Conservation (phyloP, 1,140 invertebrate species). For the Neoseiulus cucumeris region DNA sequence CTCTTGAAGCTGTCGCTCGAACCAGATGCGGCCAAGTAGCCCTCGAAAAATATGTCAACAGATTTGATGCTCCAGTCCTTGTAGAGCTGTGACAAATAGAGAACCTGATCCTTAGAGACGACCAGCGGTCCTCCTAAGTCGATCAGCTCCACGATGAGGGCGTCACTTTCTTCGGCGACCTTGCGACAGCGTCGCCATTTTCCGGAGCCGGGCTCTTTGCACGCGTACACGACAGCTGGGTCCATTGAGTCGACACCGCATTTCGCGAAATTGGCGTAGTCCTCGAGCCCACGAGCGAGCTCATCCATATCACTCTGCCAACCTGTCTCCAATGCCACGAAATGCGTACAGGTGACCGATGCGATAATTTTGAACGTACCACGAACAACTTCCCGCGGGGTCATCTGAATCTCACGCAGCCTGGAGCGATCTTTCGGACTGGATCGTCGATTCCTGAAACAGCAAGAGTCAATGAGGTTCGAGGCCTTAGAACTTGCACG, state of each 20-base stretch:
- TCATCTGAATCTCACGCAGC: too few species aligned
- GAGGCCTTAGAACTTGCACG: too few species aligned
- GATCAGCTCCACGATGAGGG: not conserved
- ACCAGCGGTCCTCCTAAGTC: not conserved
- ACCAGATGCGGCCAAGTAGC: not conserved
- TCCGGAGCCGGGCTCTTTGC: not conserved
- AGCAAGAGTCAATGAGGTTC: too few species aligned
- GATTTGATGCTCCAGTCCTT: slow-evolving; percentile 4
- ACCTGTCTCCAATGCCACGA: not conserved
- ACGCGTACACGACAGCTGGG: not conserved
- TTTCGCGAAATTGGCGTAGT: not conserved
- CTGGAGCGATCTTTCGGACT: too few species aligned
- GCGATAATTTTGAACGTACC: not conserved
- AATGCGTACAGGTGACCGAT: not conserved
- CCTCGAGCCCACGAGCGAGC: not conserved
- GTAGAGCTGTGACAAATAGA: not conserved
- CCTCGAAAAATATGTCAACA: not conserved
- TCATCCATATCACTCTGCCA: not conserved
- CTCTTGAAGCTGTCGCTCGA: not conserved
- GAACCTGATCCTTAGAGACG: not conserved
- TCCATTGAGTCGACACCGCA: not conserved
- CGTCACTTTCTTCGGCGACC: not conserved
- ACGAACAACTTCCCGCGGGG: not conserved
- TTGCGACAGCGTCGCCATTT: not conserved
- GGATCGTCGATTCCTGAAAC: too few species aligned